These are phyloP conservation scores for Cheilosia scutellata DNA, from an alignment of 2,888 invertebrate species.

Conservation along the genomic window DNA sequence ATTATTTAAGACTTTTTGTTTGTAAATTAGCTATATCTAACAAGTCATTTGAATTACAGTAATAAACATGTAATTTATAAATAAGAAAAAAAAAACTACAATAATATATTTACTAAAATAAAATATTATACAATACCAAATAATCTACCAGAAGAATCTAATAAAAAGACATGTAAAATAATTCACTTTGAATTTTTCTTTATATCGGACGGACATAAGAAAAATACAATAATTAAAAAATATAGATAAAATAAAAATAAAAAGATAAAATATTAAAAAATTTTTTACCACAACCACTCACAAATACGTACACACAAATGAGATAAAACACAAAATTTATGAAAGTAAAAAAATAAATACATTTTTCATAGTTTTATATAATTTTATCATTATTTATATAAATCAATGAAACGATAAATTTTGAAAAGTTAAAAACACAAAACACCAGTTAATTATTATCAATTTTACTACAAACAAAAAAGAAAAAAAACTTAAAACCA, in stretches of 20 bases:
- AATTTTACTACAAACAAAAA: conserved; percentile 76
- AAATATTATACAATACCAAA: conserved; percentile 26
- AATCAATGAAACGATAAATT: conserved; percentile 56
- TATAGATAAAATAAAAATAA: conserved; percentile 29
- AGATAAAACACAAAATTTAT: conserved; percentile 69
- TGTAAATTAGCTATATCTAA: conserved; percentile 34
- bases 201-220: conserved; percentile 10
- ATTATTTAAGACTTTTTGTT: conserved; percentile 15
- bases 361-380: conserved; percentile 49
- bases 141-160: conserved; percentile 55
- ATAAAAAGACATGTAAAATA: conserved; percentile 71
- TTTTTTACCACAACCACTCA: conserved; percentile 54
- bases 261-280: conserved; percentile 36
- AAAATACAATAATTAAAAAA: conserved; percentile 65
- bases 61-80: conserved; percentile 14
- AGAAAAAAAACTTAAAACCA: conserved; percentile 71
- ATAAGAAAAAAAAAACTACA: conserved; percentile 12
- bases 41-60: conserved; percentile 21
- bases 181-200: conserved; percentile 62
- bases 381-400: conserved; percentile 70
- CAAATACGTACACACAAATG: conserved; percentile 60
- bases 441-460: conserved; percentile 74
- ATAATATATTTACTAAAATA: background rate
- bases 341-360: conserved; percentile 64
- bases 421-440: conserved; percentile 52